A percentile compares a stretch with the other conserved stretches of the same genome.
These are phyloP conservation scores for Chaetophractus vellerosus DNA, from an alignment of 2,797 vertebrate genomes.

Conservation along the genomic window DNA sequence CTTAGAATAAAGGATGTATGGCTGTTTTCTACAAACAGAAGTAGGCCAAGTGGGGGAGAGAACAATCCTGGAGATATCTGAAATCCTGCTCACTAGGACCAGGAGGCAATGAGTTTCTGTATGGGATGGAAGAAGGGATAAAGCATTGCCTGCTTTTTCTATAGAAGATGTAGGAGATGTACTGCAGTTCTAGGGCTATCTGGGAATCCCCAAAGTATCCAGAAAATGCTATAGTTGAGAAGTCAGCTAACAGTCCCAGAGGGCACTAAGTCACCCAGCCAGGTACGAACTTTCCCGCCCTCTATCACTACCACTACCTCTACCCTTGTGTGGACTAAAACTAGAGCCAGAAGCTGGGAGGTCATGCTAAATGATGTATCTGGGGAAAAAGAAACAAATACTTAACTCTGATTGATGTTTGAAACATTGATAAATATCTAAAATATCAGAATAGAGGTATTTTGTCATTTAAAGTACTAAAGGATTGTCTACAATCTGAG, in stretches of 20 bases:
- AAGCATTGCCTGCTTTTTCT: background rate
- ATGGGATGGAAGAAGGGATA: background rate
- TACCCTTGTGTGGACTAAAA: background rate
- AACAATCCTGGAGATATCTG: background rate
- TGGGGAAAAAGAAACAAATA: background rate
- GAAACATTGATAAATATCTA: background rate
- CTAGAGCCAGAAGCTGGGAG: background rate
- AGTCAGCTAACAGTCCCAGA: background rate
- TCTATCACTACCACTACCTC: background rate
- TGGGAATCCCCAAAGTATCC: background rate
- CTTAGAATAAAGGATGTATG: background rate
- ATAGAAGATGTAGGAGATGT: background rate
- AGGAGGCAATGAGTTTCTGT: background rate
- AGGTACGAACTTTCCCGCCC: background rate
- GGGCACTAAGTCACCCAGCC: background rate
- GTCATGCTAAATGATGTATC: background rate
- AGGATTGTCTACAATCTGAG: background rate
- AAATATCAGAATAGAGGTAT: background rate
- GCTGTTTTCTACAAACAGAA: background rate
- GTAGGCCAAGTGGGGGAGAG: background rate
- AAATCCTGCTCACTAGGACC: background rate
- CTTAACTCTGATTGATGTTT: background rate
- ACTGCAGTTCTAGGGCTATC: background rate
- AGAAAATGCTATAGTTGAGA: background rate
- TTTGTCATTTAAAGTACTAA: background rate